Evolutionary conservation across 2,113 vertebrate genomes (phyloP).

Genomic region (Eudorcas thomsonii): DNA sequence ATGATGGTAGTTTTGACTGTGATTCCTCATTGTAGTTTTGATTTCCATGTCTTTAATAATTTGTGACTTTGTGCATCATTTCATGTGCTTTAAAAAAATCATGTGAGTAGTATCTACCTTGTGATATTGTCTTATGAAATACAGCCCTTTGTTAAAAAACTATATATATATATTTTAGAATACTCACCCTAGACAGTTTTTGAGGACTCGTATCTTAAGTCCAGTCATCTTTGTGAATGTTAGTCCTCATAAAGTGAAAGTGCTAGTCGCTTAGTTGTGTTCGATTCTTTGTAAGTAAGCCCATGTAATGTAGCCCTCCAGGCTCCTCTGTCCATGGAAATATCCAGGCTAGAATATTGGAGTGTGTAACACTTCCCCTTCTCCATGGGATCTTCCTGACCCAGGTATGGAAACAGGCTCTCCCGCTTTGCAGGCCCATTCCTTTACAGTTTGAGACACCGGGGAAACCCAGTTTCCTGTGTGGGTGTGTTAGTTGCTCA

Average conservation of each 20-base stretch:
- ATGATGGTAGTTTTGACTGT: background rate
- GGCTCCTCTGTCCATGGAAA: background rate
- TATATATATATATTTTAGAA: background rate
- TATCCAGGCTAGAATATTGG: background rate
- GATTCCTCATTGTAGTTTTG: background rate
- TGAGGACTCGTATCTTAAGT: background rate
- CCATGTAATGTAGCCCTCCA: background rate
- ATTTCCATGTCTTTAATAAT: background rate
- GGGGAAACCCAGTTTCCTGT: background rate
- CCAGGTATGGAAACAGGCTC: background rate
- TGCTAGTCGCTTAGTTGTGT: background rate
- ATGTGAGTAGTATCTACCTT: background rate
- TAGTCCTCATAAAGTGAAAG: background rate
- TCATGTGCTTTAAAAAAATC: background rate
- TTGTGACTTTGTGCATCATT: background rate
- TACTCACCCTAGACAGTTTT: background rate
- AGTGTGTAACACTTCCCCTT: background rate
- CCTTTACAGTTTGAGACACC: background rate
- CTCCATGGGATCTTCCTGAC: background rate
- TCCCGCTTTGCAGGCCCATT: background rate
- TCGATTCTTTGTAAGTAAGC: background rate
- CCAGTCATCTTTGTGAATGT: background rate
- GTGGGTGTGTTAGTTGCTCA: background rate
- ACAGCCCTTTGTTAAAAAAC: background rate
- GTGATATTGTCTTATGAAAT: background rate